phyloP scores from a whole-genome alignment of 1,140 invertebrate species.

The Samia ricini region DNA sequence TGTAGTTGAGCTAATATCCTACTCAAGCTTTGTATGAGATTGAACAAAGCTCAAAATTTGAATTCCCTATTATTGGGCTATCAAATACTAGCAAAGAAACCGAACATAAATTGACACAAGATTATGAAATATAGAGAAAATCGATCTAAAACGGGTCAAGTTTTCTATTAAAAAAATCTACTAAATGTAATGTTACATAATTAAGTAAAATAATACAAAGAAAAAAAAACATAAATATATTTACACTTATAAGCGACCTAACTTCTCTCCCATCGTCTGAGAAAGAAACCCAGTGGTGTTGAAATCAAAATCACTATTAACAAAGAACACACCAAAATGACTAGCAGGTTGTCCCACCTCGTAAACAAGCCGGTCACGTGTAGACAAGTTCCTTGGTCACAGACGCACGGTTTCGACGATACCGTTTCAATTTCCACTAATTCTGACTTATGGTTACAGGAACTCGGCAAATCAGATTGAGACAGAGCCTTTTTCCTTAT shows the following conservation, averaged over 20 bases:
- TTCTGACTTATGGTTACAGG: background rate
- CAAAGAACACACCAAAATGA: slow-evolving; percentile 21
- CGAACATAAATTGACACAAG: too few species aligned
- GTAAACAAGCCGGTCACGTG: slow-evolving; percentile 5
- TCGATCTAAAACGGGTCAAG: too few species aligned
- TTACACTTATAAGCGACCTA: slow-evolving; percentile 31
- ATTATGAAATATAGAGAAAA: too few species aligned
- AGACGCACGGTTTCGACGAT: slow-evolving; percentile 15
- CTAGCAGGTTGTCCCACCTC: slow-evolving; percentile 25
- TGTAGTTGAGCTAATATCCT: too few species aligned
- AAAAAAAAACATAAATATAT: slow-evolving; percentile 26
- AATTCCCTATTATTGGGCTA: too few species aligned
- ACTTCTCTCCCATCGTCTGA: slow-evolving; percentile 11
- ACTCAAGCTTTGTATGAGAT: too few species aligned
- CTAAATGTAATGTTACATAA: too few species aligned
- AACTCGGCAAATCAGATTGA: background rate
- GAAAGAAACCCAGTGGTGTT: slow-evolving; percentile 13
- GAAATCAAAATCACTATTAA: slow-evolving; percentile 17
- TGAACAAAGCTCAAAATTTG: too few species aligned
- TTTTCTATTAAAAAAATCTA: too few species aligned
- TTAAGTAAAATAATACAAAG: slow-evolving; percentile 24
- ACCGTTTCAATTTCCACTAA: background rate
- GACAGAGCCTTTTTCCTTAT: background rate
- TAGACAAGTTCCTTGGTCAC: slow-evolving; percentile 2
- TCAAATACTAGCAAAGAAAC: too few species aligned